Base-by-base conservation (phyloP, 2,113 vertebrate species). In the Propithecus coquereli region DNA sequence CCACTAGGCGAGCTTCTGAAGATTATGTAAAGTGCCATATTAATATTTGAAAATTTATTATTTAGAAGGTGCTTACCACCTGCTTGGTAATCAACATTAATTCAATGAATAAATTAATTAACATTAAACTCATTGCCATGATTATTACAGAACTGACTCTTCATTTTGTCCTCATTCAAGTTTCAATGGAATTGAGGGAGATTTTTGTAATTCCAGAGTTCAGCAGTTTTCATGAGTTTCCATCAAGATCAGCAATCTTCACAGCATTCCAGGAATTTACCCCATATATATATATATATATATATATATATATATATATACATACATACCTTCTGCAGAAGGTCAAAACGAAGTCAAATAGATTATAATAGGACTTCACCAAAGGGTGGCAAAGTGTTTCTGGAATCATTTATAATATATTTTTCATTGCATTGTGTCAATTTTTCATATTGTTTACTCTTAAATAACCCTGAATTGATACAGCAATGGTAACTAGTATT, bases 401-500 rank as follows among this genome's bases (percentile, higher is more conserved):
- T 91, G 59, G 77, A 95, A 95, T 80, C 18, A 86, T 43, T 91
- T 85, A 86, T 94, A 73, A 52, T 52, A 52, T 52, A 52, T 68
- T 93, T 34, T 83, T 94, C 76, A 91, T 74, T 87, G 81, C 63
- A 81, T 83, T 95, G 54, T 94, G 66, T 94, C 61, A 63, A 77
- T 91, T 94, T 95, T 96, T 94, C 34, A 37, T 54, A 10, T 70
- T 86, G 27, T 87, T 87, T 94, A 25, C 91, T 94, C 90, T 95
- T 57, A 89, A 92, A 85, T 97, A 98, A 98, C 98, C 97, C 98
- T 98, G 96, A 94, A 43, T 94, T 85, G 93, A 85, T 65, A 97
- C 97, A 96, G 96, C 97, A 97, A 97, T 97, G 97, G 97, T 97
- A 98, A 98, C 97, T 50, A 92, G 84, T 90, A 80, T 54, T 70